A percentile compares a stretch with the other conserved stretches of the same genome.
These are phyloP conservation scores for Anneissia japonica DNA, from an alignment of 35 echinoderm and acorn worm genomes.

Conservation along the genomic window DNA sequence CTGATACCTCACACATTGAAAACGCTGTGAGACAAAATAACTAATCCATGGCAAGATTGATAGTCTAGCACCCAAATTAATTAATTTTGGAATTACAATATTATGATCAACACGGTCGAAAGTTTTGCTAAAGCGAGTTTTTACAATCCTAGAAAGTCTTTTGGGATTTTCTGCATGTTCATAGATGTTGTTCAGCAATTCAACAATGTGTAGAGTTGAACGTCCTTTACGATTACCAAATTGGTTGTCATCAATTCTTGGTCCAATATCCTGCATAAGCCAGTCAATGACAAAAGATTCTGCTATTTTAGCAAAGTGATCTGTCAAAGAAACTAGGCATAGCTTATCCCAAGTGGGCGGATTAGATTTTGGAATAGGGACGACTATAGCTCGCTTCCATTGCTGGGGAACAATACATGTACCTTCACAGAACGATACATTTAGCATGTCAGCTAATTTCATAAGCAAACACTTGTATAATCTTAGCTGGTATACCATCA, in stretches of 20 bases:
- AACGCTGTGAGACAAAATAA: not conserved
- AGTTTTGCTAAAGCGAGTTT: not conserved
- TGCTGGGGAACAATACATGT: slow-evolving; percentile 16
- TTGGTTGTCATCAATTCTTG: not conserved
- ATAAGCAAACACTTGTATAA: slow-evolving; percentile 17
- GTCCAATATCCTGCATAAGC: not conserved
- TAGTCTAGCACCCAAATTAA: not conserved
- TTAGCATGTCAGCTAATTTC: slow-evolving; percentile 14
- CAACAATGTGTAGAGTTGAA: not conserved
- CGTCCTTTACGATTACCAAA: not conserved
- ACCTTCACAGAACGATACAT: not conserved
- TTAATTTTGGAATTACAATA: not conserved
- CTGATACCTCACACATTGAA: not conserved
- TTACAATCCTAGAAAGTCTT: not conserved
- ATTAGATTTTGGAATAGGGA: slow-evolving; percentile 1
- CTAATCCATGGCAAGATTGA: not conserved
- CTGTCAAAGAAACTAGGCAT: slow-evolving; percentile 3
- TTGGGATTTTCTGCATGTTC: not conserved
- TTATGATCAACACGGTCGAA: not conserved
- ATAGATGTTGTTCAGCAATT: not conserved
- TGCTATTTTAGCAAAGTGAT: slow-evolving; percentile 25
- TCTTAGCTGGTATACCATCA: slow-evolving; percentile 13
- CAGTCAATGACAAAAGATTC: slow-evolving; percentile 8
- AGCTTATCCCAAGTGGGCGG: slow-evolving; percentile 1
- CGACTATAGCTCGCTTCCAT: slow-evolving; percentile 16